Percentiles rank a stretch among this genome's conserved stretches.
Evolutionary conservation across 2,888 invertebrate genomes (phyloP).

Genomic region (Lasioglossum morio): DNA sequence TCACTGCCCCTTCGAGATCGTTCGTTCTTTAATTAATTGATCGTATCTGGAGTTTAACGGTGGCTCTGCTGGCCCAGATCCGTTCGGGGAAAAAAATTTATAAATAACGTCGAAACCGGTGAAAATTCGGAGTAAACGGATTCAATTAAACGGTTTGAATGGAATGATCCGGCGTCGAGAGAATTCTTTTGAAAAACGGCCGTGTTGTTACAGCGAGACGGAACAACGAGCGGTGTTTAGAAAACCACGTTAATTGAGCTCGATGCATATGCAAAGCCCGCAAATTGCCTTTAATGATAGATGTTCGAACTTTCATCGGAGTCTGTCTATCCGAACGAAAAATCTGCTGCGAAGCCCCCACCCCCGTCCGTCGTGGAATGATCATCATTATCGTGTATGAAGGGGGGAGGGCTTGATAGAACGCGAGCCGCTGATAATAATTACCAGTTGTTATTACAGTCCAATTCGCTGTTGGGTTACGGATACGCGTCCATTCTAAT

Average conservation of each 20-base stretch:
- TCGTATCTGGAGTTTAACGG: background rate
- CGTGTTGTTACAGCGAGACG: background rate
- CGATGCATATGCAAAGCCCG: conserved; percentile 37
- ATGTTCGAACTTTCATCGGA: conserved; percentile 54
- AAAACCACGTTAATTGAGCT: conserved; percentile 40
- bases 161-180: background rate
- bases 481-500: conserved; percentile 69
- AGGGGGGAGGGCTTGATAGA: conserved; percentile 4
- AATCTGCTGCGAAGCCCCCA: conserved; percentile 12
- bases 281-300: conserved; percentile 47
- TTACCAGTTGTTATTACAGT: conserved; percentile 71
- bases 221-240: conserved; percentile 26
- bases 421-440: conserved; percentile 65
- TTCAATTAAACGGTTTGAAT: background rate
- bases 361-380: conserved; percentile 1
- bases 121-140: background rate
- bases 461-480: conserved; percentile 71
- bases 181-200: background rate
- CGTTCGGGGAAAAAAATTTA: background rate
- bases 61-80: background rate
- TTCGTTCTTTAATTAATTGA: background rate
- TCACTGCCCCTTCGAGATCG: background rate
- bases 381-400: conserved; percentile 13
- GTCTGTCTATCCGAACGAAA: conserved; percentile 51
- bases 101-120: background rate